Percentiles rank a stretch among this genome's conserved stretches.
Evolutionary conservation across 2,797 vertebrate genomes (phyloP).

Genomic region (Pseudopleuronectes americanus): DNA sequence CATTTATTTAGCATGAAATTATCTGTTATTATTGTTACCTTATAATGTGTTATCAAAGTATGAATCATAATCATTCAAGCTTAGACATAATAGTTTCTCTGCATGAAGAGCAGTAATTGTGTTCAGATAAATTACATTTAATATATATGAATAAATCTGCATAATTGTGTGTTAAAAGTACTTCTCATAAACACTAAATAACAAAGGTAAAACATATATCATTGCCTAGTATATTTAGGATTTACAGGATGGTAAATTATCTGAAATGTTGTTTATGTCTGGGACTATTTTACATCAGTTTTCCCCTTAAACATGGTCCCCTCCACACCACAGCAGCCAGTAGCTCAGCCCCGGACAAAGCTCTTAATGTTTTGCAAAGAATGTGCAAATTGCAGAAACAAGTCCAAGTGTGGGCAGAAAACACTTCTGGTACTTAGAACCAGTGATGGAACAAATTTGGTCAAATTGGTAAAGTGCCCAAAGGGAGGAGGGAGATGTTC

Average conservation of each 20-base stretch:
- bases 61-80: background rate
- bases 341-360: conserved; percentile 80
- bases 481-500: conserved; percentile 91
- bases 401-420: conserved; percentile 84
- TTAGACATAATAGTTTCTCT: background rate
- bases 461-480: conserved; percentile 92
- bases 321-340: conserved; percentile 43
- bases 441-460: conserved; percentile 91
- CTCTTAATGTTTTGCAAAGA: conserved; percentile 86
- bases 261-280: conserved; percentile 34
- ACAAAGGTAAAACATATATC: background rate
- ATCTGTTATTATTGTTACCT: background rate
- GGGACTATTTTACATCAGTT: conserved; percentile 22
- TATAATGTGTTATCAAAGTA: background rate
- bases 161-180: background rate
- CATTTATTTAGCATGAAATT: no score
- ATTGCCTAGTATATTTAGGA: background rate
- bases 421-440: conserved; percentile 89
- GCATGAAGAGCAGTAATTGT: background rate
- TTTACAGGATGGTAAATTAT: conserved; percentile 15
- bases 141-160: no score
- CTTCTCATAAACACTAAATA: conserved; percentile 6
- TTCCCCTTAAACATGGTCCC: conserved; percentile 40
- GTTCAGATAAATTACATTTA: background rate
- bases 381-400: conserved; percentile 86